phyloP scores from a whole-genome alignment of 2,113 vertebrate species.

The Athene noctua region DNA sequence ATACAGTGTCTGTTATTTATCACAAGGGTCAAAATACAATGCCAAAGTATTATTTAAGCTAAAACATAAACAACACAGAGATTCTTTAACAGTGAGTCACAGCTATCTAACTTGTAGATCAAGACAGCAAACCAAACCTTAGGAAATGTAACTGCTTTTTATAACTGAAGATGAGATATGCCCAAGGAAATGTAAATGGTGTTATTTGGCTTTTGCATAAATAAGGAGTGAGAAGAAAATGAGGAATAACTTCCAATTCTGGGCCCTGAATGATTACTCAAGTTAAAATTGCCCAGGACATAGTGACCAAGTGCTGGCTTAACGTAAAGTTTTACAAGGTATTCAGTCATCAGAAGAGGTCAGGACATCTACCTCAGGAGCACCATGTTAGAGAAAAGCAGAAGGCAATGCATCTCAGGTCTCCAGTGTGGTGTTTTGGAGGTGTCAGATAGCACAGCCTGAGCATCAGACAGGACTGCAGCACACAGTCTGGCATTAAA shows the following conservation, averaged over 20 bases:
- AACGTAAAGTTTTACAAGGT: neutral
- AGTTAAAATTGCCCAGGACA: neutral
- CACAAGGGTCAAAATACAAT: neutral
- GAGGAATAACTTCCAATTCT: neutral
- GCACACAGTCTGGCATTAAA: neutral
- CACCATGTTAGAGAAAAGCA: neutral
- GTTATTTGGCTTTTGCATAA: neutral
- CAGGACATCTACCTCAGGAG: neutral
- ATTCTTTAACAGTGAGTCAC: neutral
- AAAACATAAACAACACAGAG: neutral
- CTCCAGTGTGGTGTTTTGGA: neutral
- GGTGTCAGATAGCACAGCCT: neutral
- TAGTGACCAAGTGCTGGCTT: neutral
- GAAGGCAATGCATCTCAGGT: neutral
- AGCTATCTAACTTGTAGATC: neutral
- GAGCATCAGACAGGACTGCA: neutral
- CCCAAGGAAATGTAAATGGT: neutral
- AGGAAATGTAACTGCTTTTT: neutral
- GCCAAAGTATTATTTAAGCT: neutral
- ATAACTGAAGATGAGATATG: neutral
- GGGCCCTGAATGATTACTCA: neutral
- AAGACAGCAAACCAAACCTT: neutral
- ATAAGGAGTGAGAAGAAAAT: neutral
- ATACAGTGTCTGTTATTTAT: neutral
- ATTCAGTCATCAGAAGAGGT: neutral